Percentiles rank a stretch among this genome's conserved stretches.
phyloP scores from a whole-genome alignment of 2,797 vertebrate species.

The Poeciliopsis paucimaculata region DNA sequence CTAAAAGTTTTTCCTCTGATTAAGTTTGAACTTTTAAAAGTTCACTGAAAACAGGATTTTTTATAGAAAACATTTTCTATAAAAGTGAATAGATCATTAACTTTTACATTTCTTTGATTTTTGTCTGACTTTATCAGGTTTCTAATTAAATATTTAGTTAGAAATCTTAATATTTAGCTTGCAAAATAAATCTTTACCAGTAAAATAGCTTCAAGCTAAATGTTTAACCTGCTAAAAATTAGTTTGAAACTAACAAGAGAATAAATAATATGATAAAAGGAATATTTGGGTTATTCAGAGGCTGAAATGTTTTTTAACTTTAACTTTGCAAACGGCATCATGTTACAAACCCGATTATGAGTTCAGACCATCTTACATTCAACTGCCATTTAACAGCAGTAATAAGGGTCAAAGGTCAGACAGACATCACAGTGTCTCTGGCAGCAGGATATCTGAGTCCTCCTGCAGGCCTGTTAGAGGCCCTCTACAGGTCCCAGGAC shows the following conservation, averaged over 20 bases:
- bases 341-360: too few relatives aligned
- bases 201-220: not conserved
- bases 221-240: not conserved
- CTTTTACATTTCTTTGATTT: not conserved
- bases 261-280: too few relatives aligned
- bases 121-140: not conserved
- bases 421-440: not conserved
- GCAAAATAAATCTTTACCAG: too few relatives aligned
- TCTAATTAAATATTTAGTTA: not conserved
- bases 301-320: not conserved
- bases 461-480: conserved; percentile 1
- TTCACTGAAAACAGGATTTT: not conserved
- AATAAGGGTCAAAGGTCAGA: too few relatives aligned
- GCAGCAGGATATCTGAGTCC: conserved; percentile 1
- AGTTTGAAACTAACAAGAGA: too few relatives aligned
- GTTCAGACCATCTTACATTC: too few relatives aligned
- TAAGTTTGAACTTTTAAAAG: not conserved
- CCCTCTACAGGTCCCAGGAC: conserved; percentile 29
- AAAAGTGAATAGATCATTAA: not conserved
- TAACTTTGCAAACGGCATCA: too few relatives aligned
- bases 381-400: not conserved
- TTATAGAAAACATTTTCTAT: not conserved
- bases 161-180: too few relatives aligned
- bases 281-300: too few relatives aligned
- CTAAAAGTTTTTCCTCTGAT: not conserved